Evolutionary conservation across 64 coral and sea anemone species (phyloP).

Genomic region (Anthopleura sola): DNA sequence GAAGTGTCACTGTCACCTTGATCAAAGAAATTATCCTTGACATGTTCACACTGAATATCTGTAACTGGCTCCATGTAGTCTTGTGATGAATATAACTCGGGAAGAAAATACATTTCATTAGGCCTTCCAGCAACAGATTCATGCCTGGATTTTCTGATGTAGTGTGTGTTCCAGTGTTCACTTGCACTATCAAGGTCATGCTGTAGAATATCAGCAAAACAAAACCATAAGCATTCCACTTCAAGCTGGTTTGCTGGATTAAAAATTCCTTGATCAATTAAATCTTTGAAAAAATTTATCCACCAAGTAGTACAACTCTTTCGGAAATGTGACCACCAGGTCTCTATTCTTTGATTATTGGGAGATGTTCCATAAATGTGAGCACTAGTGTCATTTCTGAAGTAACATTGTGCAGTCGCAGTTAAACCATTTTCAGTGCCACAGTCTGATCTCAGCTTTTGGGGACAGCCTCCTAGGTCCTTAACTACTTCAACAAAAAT

Average conservation of each 20-base stretch:
- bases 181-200: conserved; percentile 26
- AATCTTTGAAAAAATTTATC: conserved; percentile 39
- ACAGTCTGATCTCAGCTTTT: conserved; percentile 38
- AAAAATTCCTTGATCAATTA: conserved; percentile 19
- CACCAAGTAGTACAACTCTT: conserved; percentile 28
- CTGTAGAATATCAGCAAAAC: conserved; percentile 36
- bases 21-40: conserved; percentile 67
- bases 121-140: conserved; percentile 46
- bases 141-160: conserved; percentile 31
- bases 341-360: conserved; percentile 17
- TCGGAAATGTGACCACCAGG: conserved; percentile 22
- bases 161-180: conserved; percentile 33
- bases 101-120: conserved; percentile 59
- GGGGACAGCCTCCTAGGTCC: conserved; percentile 34
- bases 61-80: conserved; percentile 35
- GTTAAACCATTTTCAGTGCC: conserved; percentile 41
- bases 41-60: conserved; percentile 56
- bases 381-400: conserved; percentile 45
- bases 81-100: conserved; percentile 51
- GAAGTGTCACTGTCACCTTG: conserved; percentile 42
- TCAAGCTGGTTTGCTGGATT: not conserved
- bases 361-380: conserved; percentile 76
- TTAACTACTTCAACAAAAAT: conserved; percentile 50
- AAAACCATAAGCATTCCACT: conserved; percentile 26
- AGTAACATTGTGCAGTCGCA: conserved; percentile 24